Base-by-base conservation (phyloP, 1,140 invertebrate species). In the Episyrphus balteatus region DNA sequence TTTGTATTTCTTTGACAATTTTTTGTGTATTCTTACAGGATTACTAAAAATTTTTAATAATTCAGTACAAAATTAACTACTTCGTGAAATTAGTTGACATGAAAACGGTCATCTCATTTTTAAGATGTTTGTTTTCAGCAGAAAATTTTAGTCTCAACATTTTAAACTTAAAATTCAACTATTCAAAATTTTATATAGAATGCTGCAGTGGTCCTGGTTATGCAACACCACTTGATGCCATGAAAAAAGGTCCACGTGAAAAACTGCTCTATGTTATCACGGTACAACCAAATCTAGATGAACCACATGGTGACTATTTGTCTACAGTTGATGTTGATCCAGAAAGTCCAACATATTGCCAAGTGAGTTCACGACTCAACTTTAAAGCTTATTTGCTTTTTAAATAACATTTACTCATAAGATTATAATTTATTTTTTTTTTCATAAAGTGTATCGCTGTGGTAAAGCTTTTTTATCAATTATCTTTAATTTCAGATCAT, bases 301-400 rank as follows among this genome's bases (percentile, higher is more conserved):
- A 70, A 38, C 61, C 59, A 1, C 83, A 86, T 62, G 77, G 86
- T 1, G 94, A 98, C 70, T 90, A 93, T 58, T 71, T 98, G 14
- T 81, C 86, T 9, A 94, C 91, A 0, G 79, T 98, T 1, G 92
- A 98, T 62, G 84, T 98, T 5, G 84, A 98, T 70, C 90, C 90
- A 1, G 56, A 77, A 1, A 96, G 92, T 39, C 66, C 81, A 3
- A 88, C 82, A n/a, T 98, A 88, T 66, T 79, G 78, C 47, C 77
- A 94, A 78, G 92, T 92, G 67, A 61, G 50, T 52, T 12, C 37
- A 14, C 31, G 40, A 34, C 5, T 44, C 5, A 39, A 40, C 17
- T 39, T 46, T 31, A 49, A 31, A 38, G 30, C 46, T 42, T 13
- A 43, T 43, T 32, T 11, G 12, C 42, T 11, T 40, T 41, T 47